Conservation (phyloP, 2,113 vertebrate genomes). For the Nestor notabilis region DNA sequence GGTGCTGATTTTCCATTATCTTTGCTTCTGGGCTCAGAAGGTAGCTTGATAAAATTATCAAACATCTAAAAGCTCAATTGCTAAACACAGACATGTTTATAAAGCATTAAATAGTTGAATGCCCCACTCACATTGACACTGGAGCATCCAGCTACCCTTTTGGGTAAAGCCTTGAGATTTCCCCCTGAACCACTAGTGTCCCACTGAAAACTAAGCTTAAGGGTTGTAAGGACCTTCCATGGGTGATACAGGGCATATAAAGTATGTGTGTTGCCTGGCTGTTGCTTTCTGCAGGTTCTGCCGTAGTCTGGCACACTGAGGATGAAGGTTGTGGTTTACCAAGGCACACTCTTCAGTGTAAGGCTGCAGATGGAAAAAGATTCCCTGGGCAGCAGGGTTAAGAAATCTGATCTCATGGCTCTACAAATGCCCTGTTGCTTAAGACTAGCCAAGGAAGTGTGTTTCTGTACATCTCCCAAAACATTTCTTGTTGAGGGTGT, state of each 20-base stretch:
- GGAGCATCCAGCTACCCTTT: background rate
- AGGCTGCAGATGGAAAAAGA: background rate
- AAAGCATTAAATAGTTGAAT: background rate
- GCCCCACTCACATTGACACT: background rate
- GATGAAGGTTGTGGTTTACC: background rate
- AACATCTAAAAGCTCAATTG: background rate
- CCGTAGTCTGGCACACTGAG: background rate
- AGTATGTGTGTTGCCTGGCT: background rate
- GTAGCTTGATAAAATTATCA: background rate
- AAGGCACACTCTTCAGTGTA: background rate
- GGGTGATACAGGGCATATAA: background rate
- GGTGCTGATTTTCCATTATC: background rate
- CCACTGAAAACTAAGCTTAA: background rate
- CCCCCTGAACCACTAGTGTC: background rate
- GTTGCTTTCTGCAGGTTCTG: background rate
- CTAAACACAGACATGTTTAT: background rate
- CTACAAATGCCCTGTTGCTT: background rate
- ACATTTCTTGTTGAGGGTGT: background rate
- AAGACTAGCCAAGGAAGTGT: background rate
- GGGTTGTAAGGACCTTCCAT: rapidly evolving
- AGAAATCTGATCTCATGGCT: background rate
- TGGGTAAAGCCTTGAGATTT: background rate
- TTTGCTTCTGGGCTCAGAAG: background rate
- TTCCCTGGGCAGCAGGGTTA: background rate
- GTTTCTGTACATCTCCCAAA: background rate